These are phyloP conservation scores for Rutilus rutilus DNA, from an alignment of 2,113 vertebrate genomes.

Conservation along the genomic window DNA sequence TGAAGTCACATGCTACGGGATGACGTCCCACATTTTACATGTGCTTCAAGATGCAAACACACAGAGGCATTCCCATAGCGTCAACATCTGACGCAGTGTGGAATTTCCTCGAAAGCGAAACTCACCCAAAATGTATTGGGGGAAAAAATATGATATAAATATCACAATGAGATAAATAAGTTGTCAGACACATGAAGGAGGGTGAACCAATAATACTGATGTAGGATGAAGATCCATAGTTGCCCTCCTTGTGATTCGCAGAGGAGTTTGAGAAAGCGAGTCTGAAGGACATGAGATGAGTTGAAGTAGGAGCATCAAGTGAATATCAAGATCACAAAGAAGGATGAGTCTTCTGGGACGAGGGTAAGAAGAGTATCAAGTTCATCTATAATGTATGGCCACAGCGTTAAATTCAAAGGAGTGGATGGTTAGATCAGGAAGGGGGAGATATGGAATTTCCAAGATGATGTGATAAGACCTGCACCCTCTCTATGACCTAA, in stretches of 20 bases:
- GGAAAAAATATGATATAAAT: background rate
- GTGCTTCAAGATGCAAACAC: too few relatives aligned
- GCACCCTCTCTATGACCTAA: background rate
- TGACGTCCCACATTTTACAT: too few relatives aligned
- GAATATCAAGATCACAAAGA: conserved; percentile 15
- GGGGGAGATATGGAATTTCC: conserved; percentile 21
- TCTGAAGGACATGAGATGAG: conserved; percentile 7
- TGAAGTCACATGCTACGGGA: too few relatives aligned
- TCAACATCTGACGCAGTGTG: too few relatives aligned
- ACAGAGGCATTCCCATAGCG: too few relatives aligned
- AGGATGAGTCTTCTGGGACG: conserved; percentile 25
- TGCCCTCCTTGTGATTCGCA: background rate
- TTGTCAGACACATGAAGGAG: too few relatives aligned
- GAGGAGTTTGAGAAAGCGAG: background rate
- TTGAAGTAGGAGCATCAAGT: conserved; percentile 27
- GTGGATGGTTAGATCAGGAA: conserved; percentile 8
- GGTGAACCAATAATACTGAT: background rate
- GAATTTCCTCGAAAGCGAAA: too few relatives aligned
- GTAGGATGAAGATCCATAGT: background rate
- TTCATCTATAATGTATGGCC: conserved; percentile 24
- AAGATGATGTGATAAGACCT: conserved; percentile 35
- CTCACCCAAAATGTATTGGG: too few relatives aligned
- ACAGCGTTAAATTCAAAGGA: conserved; percentile 1
- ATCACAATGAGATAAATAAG: background rate
- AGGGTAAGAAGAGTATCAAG: conserved; percentile 24